phyloP scores from a whole-genome alignment of 2,888 invertebrate species.

The Tortricodes alternella region DNA sequence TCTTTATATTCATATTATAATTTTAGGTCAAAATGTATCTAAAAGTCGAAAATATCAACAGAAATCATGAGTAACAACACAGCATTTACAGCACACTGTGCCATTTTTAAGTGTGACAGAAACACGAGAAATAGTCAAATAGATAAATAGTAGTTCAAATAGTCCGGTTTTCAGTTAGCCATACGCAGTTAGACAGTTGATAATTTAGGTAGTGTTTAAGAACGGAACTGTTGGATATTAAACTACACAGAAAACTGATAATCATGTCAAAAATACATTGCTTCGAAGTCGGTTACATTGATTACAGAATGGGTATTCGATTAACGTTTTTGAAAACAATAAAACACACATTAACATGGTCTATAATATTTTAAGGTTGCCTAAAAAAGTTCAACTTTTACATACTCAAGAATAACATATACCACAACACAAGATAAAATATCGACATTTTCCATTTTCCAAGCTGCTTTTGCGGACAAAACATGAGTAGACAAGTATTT shows the following conservation, averaged over 20 bases:
- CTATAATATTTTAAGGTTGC: too few species aligned
- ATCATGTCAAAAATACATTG: too few species aligned
- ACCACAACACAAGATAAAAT: too few species aligned
- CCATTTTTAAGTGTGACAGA: constrained; percentile 55
- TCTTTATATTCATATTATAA: not conserved
- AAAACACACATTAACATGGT: too few species aligned
- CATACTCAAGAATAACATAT: too few species aligned
- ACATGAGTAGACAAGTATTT: too few species aligned
- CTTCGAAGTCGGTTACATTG: too few species aligned
- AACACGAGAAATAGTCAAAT: constrained; percentile 71
- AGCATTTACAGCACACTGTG: constrained; percentile 52
- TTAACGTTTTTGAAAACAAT: too few species aligned
- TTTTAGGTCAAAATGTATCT: not conserved
- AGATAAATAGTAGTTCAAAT: constrained; percentile 74
- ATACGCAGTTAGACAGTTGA: constrained; percentile 76
- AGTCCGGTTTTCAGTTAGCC: constrained; percentile 80
- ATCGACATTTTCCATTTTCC: too few species aligned
- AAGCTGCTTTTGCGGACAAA: too few species aligned
- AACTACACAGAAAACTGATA: constrained; percentile 47
- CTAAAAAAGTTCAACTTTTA: too few species aligned
- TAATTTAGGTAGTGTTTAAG: constrained; percentile 76
- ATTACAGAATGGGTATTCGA: too few species aligned
- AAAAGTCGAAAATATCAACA: constrained; percentile 4
- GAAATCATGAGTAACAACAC: constrained; percentile 31
- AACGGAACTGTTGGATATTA: constrained; percentile 57